These are phyloP conservation scores for Plectrocnemia conspersa DNA, from an alignment of 1,140 invertebrate species.

Conservation along the genomic window DNA sequence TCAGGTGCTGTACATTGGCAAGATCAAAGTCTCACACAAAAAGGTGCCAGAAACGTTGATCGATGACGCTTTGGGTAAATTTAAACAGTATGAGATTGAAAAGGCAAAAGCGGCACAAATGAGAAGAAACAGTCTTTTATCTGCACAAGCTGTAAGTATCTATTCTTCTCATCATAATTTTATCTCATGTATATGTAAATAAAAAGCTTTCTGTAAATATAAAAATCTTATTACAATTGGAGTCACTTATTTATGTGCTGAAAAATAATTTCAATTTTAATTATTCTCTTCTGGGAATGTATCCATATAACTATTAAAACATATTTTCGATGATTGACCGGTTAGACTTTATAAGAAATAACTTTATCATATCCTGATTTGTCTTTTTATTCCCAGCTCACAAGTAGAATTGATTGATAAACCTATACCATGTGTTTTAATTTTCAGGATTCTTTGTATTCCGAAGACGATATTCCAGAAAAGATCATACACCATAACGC, in stretches of 20 bases:
- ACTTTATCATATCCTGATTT: no score
- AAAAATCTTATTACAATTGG: neutral
- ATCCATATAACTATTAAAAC: no score
- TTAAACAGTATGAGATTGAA: constrained; percentile 72
- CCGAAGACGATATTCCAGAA: constrained; percentile 41
- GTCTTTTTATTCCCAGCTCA: neutral
- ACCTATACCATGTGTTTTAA: neutral
- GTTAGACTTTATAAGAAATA: no score
- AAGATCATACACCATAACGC: constrained; percentile 34
- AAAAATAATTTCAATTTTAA: no score
- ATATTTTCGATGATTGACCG: no score
- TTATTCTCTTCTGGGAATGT: no score
- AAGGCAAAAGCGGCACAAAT: constrained; percentile 54
- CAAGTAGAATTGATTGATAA: neutral
- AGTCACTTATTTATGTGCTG: neutral
- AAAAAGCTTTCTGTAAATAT: neutral
- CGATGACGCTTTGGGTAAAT: constrained; percentile 83
- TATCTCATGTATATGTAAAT: constrained; percentile 3
- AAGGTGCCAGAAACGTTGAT: constrained; percentile 85
- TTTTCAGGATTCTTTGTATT: constrained; percentile 44
- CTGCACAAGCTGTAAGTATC: constrained; percentile 43
- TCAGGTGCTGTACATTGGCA: constrained; percentile 82
- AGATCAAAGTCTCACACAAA: constrained; percentile 77
- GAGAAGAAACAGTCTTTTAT: constrained; percentile 46
- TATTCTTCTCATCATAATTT: neutral